Evolutionary conservation across 2,888 invertebrate genomes (phyloP).

Genomic region (Bellardia pandia): DNA sequence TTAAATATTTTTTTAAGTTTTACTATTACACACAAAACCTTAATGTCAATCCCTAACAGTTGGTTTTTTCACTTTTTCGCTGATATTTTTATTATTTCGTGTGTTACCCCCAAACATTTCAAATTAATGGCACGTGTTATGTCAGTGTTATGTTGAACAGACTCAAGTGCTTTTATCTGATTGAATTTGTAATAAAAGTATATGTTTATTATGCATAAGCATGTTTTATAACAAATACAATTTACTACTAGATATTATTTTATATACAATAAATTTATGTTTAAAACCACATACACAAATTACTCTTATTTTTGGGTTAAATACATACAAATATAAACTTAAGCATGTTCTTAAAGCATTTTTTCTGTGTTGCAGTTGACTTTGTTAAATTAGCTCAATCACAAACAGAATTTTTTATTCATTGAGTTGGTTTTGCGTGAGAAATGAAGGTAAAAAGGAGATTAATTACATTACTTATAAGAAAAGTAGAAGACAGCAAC

Average conservation of each 20-base stretch:
- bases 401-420: conserved; percentile 36
- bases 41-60: too few relatives aligned
- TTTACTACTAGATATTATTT: neutral
- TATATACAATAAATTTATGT: conserved; percentile 10
- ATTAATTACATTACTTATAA: neutral
- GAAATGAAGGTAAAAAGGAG: conserved; percentile 6
- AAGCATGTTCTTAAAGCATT: conserved; percentile 7
- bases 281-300: conserved; percentile 3
- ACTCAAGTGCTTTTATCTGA: conserved; percentile 46
- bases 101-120: neutral
- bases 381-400: conserved; percentile 17
- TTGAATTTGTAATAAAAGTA: neutral
- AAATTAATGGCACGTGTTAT: conserved; percentile 12
- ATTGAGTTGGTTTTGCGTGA: neutral
- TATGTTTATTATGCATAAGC: neutral
- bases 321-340: neutral
- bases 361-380: neutral
- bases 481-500: too few relatives aligned
- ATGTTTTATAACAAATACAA: neutral
- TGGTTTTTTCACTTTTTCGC: neutral
- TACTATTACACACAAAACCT: too few relatives aligned
- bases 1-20: too few relatives aligned
- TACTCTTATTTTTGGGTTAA: neutral
- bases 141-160: conserved; percentile 17
- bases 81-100: neutral